Evolutionary conservation across 2,888 invertebrate species (phyloP).

Genomic region (Folsomia candida): DNA sequence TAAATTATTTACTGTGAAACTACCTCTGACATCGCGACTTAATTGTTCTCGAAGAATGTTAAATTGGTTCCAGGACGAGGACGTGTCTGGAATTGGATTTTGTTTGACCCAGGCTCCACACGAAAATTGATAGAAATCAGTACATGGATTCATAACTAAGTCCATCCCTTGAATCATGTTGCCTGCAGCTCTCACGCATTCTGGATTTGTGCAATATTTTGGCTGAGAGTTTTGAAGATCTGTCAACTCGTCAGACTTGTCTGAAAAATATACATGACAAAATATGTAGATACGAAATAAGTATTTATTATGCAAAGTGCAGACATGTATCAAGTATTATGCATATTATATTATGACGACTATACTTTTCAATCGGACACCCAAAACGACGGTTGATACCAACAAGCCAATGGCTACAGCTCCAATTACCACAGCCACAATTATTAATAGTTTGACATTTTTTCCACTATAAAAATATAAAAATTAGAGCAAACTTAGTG

Average conservation of each 20-base stretch:
- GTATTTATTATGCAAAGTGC: too few relatives aligned
- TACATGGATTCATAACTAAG: conserved; percentile 55
- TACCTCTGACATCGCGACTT: conserved; percentile 60
- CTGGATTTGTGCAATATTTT: conserved; percentile 30
- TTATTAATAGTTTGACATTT: conserved; percentile 26
- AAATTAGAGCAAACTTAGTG: not conserved
- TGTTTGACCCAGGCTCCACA: conserved; percentile 57
- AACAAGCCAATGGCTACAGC: conserved; percentile 27
- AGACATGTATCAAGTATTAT: not conserved
- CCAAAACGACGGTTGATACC: conserved; percentile 28
- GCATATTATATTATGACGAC: not conserved
- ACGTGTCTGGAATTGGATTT: conserved; percentile 54
- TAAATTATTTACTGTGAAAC: conserved; percentile 16
- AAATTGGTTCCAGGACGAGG: conserved; percentile 61
- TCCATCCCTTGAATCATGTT: conserved; percentile 54
- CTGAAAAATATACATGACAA: too few relatives aligned
- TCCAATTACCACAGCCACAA: conserved; percentile 22
- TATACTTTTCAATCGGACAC: conserved; percentile 32
- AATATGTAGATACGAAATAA: too few relatives aligned
- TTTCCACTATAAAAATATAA: not conserved
- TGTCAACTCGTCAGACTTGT: conserved; percentile 26
- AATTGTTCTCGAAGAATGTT: conserved; percentile 63
- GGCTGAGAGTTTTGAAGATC: not conserved
- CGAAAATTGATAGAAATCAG: conserved; percentile 57
- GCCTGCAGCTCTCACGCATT: conserved; percentile 49